phyloP scores from a whole-genome alignment of 2,113 vertebrate genomes.

The Saccopteryx bilineata region DNA sequence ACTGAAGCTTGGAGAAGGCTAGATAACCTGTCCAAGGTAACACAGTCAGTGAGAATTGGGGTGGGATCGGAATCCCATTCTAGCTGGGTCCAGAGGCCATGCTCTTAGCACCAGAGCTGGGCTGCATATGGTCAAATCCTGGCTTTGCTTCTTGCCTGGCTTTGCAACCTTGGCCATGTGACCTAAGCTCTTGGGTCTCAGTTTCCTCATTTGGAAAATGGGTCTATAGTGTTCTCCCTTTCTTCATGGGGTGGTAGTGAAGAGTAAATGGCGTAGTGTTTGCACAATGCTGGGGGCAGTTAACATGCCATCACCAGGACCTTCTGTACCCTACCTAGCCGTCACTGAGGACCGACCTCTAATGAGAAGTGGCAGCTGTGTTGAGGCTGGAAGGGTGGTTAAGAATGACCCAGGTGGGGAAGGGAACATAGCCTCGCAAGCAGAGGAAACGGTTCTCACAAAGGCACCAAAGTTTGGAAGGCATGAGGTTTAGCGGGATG shows the following conservation, averaged over 20 bases:
- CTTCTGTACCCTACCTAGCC: neutral
- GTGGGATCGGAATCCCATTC: neutral
- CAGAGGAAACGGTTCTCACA: neutral
- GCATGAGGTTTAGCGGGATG: no score
- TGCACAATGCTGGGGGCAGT: neutral
- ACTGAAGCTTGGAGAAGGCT: neutral
- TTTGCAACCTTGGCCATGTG: neutral
- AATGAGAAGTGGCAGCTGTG: neutral
- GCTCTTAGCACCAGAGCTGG: neutral
- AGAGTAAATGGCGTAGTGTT: neutral
- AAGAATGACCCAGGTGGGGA: neutral
- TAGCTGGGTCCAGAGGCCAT: neutral
- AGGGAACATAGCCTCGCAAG: rapidly evolving
- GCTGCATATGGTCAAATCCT: neutral
- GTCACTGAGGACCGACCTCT: neutral
- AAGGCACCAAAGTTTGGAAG: neutral
- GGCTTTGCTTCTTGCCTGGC: neutral
- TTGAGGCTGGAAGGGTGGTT: neutral
- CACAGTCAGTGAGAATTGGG: neutral
- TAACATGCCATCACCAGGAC: rapidly evolving
- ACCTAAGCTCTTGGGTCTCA: neutral
- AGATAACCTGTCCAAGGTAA: neutral
- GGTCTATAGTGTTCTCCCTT: no score
- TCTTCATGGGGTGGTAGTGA: neutral
- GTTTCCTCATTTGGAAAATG: neutral